phyloP scores from a whole-genome alignment of 2,888 invertebrate genomes.

The Phalangium opilio region DNA sequence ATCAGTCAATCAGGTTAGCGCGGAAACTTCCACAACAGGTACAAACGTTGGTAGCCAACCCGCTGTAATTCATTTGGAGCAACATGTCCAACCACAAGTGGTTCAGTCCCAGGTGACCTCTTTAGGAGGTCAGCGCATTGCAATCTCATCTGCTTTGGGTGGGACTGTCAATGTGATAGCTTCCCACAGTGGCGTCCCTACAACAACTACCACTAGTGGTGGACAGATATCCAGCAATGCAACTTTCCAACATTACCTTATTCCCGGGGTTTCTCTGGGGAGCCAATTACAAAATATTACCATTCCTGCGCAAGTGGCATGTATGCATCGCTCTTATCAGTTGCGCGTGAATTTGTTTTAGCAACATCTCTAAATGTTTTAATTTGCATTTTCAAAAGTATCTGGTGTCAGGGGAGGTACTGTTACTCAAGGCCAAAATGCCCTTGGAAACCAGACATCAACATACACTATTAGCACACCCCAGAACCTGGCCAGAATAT shows the following conservation, averaged over 20 bases:
- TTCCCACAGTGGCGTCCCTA: background rate
- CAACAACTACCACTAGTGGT: constrained; percentile 6
- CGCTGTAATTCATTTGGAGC: no score
- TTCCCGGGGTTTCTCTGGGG: constrained; percentile 10
- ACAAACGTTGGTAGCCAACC: no score
- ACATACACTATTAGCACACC: constrained; percentile 3
- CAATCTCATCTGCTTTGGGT: background rate
- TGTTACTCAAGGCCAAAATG: no score
- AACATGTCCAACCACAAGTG: no score
- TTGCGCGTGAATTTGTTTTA: no score
- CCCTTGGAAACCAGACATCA: background rate
- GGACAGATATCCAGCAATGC: constrained; percentile 4
- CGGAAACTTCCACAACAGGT: no score
- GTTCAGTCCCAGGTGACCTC: background rate
- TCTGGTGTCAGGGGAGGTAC: no score
- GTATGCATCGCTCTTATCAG: no score
- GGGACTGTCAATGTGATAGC: background rate
- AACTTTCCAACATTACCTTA: constrained; percentile 9
- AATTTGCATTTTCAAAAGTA: no score
- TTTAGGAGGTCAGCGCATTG: background rate
- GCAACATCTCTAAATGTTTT: no score
- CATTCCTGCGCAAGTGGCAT: constrained; percentile 12
- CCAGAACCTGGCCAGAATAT: constrained; percentile 10
- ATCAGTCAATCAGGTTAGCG: no score
- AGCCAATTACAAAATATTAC: constrained; percentile 15